phyloP scores from a whole-genome alignment of 1,140 invertebrate species.

The Cydia fagiglandana region DNA sequence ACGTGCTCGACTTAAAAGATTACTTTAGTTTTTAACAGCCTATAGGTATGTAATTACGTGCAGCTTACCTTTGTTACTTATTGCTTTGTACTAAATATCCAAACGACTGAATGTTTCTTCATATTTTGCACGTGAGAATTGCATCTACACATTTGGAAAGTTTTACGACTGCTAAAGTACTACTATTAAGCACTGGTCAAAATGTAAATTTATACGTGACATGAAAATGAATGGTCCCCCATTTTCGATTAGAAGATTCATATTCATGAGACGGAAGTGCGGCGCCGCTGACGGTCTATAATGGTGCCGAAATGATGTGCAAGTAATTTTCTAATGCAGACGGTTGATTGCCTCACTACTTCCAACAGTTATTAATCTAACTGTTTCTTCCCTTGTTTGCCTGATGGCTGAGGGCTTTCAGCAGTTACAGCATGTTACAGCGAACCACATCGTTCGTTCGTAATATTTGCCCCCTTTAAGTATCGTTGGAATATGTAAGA shows the following conservation, averaged over 20 bases:
- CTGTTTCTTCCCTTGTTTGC: too few species aligned
- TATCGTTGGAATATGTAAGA: too few species aligned
- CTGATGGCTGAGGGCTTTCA: too few species aligned
- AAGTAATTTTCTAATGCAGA: constrained; percentile 1
- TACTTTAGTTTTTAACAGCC: neutral
- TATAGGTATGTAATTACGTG: neutral
- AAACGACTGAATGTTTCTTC: neutral
- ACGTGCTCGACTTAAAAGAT: neutral
- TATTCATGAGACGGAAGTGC: constrained; percentile 25
- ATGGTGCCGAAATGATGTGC: constrained; percentile 14
- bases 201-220: constrained; percentile 28
- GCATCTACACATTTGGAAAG: constrained; percentile 15
- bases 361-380: too few species aligned
- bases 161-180: constrained; percentile 20
- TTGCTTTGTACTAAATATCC: neutral
- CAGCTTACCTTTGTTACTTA: neutral
- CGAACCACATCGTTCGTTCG: too few species aligned
- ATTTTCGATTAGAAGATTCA: constrained; percentile 5
- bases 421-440: too few species aligned
- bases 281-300: neutral
- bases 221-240: constrained; percentile 9
- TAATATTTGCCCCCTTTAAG: too few species aligned
- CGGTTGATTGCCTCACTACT: neutral
- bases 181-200: constrained; percentile 23
- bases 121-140: neutral